Evolutionary conservation across 2,888 invertebrate genomes (phyloP).

Genomic region (Hypomecis punctinalis): DNA sequence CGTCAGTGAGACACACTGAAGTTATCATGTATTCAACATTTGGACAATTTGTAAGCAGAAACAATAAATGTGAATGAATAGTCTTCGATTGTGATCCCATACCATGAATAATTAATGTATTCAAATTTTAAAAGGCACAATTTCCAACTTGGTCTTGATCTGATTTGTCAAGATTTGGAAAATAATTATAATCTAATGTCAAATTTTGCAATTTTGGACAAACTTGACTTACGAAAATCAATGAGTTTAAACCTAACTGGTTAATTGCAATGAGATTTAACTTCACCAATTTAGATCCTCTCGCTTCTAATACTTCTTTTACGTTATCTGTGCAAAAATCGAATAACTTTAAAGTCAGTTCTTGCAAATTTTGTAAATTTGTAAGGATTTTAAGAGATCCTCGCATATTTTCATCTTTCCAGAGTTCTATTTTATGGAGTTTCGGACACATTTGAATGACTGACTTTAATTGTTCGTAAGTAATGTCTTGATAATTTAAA

Average conservation of each 20-base stretch:
- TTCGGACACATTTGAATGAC: slow-evolving; percentile 1
- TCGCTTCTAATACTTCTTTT: background rate
- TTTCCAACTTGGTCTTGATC: background rate
- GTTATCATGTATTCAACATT: background rate
- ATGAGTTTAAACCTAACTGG: background rate
- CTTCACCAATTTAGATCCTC: background rate
- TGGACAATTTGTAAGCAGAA: background rate
- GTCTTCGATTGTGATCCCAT: background rate
- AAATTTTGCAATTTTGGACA: slow-evolving; percentile 1
- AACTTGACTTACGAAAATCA: background rate
- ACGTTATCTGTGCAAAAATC: background rate
- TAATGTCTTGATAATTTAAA: background rate
- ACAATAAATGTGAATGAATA: background rate
- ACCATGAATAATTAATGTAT: background rate
- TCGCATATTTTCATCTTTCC: background rate
- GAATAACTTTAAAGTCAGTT: background rate
- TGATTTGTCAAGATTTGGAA: background rate
- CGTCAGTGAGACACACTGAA: background rate
- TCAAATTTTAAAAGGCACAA: background rate
- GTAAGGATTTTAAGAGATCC: background rate
- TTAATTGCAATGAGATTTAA: background rate
- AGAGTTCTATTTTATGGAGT: background rate
- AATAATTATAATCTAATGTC: background rate
- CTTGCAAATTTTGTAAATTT: background rate
- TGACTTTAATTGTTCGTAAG: background rate